Evolutionary conservation across 2,888 invertebrate genomes (phyloP).

Genomic region (Antheraea assamensis): DNA sequence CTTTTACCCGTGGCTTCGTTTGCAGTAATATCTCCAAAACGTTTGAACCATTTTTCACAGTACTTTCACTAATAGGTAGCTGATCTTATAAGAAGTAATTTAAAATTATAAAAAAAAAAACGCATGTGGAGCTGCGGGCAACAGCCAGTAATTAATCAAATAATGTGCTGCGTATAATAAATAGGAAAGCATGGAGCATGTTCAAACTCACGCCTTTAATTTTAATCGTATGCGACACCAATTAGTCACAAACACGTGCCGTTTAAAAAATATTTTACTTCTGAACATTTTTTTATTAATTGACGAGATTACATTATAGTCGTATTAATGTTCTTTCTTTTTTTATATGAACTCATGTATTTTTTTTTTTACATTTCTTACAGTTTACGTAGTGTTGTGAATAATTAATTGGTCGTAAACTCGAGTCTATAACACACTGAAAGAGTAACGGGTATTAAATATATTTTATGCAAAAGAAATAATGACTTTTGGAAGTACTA

Average conservation of each 20-base stretch:
- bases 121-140: too few species aligned
- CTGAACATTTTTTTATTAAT: neutral
- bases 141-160: neutral
- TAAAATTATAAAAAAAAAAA: too few species aligned
- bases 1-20: too few species aligned
- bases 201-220: neutral
- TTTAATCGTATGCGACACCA: neutral
- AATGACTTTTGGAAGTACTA: neutral
- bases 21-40: too few species aligned
- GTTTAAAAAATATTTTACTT: neutral
- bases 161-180: neutral
- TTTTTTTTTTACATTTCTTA: neutral
- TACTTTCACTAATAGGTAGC: too few species aligned
- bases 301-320: neutral
- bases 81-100: too few species aligned
- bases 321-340: neutral
- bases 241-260: neutral
- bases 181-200: neutral
- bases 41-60: too few species aligned
- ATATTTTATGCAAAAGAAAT: neutral
- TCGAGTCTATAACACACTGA: too few species aligned
- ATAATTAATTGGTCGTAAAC: too few species aligned
- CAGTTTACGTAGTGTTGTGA: too few species aligned
- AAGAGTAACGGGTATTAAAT: constrained; percentile 31
- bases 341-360: neutral